Evolutionary conservation across 2,888 invertebrate species (phyloP).

Genomic region (Biston stratarius): DNA sequence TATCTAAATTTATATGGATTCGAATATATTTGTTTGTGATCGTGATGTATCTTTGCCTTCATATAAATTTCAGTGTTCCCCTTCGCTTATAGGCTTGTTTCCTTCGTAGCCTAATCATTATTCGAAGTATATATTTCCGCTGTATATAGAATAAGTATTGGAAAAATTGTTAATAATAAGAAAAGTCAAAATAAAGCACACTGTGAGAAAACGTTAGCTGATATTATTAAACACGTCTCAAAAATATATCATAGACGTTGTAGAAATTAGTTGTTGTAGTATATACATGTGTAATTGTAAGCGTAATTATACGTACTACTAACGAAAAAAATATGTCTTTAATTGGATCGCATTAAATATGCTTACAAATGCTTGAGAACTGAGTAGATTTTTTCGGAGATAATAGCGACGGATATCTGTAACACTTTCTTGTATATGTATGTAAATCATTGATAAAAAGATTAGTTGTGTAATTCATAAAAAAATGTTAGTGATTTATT

Average conservation of each 20-base stretch:
- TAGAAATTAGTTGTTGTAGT: constrained; percentile 79
- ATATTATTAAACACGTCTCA: constrained; percentile 77
- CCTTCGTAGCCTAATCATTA: constrained; percentile 63
- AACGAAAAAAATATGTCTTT: constrained; percentile 53
- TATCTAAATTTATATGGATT: neutral
- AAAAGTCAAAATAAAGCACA: constrained; percentile 85
- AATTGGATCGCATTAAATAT: constrained; percentile 62
- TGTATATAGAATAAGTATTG: constrained; percentile 72
- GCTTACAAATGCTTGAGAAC: constrained; percentile 70
- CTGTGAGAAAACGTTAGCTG: constrained; percentile 85
- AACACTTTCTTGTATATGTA: constrained; percentile 45
- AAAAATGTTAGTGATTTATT: constrained; percentile 81
- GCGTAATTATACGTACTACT: constrained; percentile 52
- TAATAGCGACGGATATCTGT: constrained; percentile 43
- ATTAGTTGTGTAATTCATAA: constrained; percentile 53
- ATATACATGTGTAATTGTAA: constrained; percentile 50
- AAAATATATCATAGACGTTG: constrained; percentile 81
- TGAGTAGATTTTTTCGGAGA: constrained; percentile 62
- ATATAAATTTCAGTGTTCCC: constrained; percentile 62
- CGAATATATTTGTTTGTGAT: constrained; percentile 1
- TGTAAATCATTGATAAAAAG: constrained; percentile 48
- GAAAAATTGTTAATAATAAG: constrained; percentile 78
- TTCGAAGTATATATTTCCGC: constrained; percentile 49
- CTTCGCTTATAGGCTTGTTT: constrained; percentile 75
- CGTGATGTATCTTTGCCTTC: constrained; percentile 53